Evolutionary conservation across 2,797 vertebrate species (phyloP).

Genomic region (Pelodytes ibericus): DNA sequence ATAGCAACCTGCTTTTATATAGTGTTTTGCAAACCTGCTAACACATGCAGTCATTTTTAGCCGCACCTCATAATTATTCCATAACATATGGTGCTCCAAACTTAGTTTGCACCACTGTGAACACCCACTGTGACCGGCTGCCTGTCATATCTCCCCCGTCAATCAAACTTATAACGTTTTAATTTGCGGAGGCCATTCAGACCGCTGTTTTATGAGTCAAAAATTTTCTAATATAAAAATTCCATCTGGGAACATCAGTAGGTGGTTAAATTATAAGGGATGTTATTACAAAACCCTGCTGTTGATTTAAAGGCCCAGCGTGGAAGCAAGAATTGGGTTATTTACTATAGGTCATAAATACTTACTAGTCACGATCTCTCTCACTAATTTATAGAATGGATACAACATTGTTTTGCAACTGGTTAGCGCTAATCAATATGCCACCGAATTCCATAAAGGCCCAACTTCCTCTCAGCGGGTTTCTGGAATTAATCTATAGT

Average conservation of each 20-base stretch:
- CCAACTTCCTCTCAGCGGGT: no score
- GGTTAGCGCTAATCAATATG: no score
- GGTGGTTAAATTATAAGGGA: conserved; percentile 60
- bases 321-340: conserved; percentile 48
- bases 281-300: conserved; percentile 58
- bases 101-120: conserved; percentile 41
- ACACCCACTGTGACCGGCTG: conserved; percentile 54
- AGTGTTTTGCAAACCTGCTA: conserved; percentile 28
- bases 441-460: no score
- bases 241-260: conserved; percentile 51
- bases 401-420: no score
- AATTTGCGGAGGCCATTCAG: conserved; percentile 46
- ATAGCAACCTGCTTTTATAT: conserved; percentile 24
- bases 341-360: conserved; percentile 55
- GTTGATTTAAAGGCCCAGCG: conserved; percentile 53
- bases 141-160: conserved; percentile 55
- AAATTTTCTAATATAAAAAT: conserved; percentile 56
- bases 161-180: conserved; percentile 55
- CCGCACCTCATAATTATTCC: conserved; percentile 46
- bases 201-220: conserved; percentile 51
- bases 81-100: conserved; percentile 50
- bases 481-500: no score
- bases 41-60: conserved; percentile 34
- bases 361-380: conserved; percentile 30
- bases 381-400: conserved; percentile 34